Percentiles rank a stretch among this genome's conserved stretches.
phyloP scores from a whole-genome alignment of 2,797 vertebrate genomes.

The Spheniscus humboldti region DNA sequence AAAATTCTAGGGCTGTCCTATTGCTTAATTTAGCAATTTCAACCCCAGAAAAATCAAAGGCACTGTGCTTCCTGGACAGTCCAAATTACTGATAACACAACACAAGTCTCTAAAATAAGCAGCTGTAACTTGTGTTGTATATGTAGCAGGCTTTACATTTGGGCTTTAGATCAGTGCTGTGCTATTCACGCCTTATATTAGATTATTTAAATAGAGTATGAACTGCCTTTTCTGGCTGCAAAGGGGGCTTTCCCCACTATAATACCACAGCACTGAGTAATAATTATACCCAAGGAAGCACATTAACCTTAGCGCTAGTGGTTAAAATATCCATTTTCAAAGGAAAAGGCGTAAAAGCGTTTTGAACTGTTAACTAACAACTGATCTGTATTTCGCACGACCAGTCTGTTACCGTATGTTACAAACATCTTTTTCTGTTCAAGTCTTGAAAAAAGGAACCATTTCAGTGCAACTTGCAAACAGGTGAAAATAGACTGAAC shows the following conservation, averaged over 20 bases:
- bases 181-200: neutral
- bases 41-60: conserved; percentile 42
- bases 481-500: neutral
- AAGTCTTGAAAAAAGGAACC: neutral
- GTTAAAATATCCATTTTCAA: neutral
- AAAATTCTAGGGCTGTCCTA: neutral
- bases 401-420: neutral
- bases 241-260: neutral
- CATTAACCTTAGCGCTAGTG: neutral
- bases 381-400: neutral
- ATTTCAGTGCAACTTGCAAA: neutral
- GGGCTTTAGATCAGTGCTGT: neutral
- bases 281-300: neutral
- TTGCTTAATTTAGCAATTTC: neutral
- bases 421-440: neutral
- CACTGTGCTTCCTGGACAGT: neutral
- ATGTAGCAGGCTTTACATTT: neutral
- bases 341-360: neutral
- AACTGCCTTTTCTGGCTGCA: neutral
- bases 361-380: neutral
- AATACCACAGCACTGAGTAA: neutral
- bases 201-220: neutral
- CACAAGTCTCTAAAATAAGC: neutral
- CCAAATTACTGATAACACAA: neutral
- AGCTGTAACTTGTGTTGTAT: neutral